Base-by-base conservation (phyloP, 2,113 vertebrate genomes). In the Passer montanus region DNA sequence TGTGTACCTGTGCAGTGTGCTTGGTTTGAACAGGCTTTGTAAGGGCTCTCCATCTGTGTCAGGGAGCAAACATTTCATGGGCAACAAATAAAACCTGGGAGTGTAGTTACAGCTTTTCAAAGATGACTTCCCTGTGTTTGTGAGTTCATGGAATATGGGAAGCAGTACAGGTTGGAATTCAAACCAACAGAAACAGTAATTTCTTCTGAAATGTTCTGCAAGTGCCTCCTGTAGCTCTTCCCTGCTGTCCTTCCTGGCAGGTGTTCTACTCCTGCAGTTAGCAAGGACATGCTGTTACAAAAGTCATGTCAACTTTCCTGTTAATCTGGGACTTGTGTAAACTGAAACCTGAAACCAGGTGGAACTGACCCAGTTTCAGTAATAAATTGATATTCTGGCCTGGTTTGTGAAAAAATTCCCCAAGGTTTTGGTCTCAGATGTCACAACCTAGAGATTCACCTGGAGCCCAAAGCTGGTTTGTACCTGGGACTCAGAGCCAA, bases 281-380 rank as follows among this genome's bases (percentile, higher is more conserved):
- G 50, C 78, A 85, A 94, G 93, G 94, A 90, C 70, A 6, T 7
- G 11, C 56, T 79, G 70, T 91, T 90, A 77, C 50, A 80, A 49
- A 95, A 89, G 53, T 89, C 66, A 94, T 37, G 78, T 94, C 92
- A 90, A 53, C 64, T 90, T 89, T 89, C 84, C 73, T 89, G 83
- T 93, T 95, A 69, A 89, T 81, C 69, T 88, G 79, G 93, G 73
- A 94, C 68, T 90, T 92, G 56, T 85, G 92, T 89, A 97, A 96
- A 96, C 90, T 79, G 87, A 92, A 97, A 94, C 69, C 26, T 0
- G 15, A 96, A 94, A 80, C 76, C 30, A 50, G 81, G 83, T 96
- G 89, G 73, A 87, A 88, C 84, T 90, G 89, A 41, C 91, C 62
- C 84, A 81, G 76, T 97, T 96, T 82, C 76, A 60, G 78, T 69